Conservation (phyloP, 2,113 vertebrate species). For the Eleginops maclovinus region DNA sequence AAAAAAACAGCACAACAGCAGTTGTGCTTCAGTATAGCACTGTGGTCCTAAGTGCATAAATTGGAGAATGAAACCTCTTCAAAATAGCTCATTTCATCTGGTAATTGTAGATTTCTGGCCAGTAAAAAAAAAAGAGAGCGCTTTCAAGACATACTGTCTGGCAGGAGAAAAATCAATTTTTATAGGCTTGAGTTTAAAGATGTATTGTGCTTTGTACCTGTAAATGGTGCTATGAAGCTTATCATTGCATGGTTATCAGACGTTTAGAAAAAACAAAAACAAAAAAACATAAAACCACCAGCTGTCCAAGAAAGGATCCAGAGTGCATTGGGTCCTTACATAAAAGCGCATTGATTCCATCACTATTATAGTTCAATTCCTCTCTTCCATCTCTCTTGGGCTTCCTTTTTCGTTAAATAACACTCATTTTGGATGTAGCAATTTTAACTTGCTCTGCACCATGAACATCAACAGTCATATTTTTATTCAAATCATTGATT, state of each 20-base stretch:
- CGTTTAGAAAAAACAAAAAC: not conserved
- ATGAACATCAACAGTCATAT: not conserved
- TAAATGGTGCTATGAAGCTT: slow-evolving; percentile 40
- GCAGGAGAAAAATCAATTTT: slow-evolving; percentile 51
- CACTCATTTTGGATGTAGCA: slow-evolving; percentile 4
- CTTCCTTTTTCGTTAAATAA: slow-evolving; percentile 9
- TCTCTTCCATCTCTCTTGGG: slow-evolving; percentile 4
- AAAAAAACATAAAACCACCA: slow-evolving; percentile 32
- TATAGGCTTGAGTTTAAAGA: slow-evolving; percentile 43
- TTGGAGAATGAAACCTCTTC: slow-evolving; percentile 17
- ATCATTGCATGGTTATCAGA: slow-evolving; percentile 38
- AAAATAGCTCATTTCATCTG: slow-evolving; percentile 15
- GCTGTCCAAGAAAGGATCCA: slow-evolving; percentile 25
- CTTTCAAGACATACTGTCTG: slow-evolving; percentile 28
- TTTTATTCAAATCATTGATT: slow-evolving; percentile 33
- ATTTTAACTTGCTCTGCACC: slow-evolving; percentile 19
- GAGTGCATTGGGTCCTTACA: slow-evolving; percentile 18
- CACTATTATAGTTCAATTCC: slow-evolving; percentile 19
- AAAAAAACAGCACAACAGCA: not conserved
- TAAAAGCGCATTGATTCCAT: slow-evolving; percentile 33
- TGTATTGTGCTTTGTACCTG: slow-evolving; percentile 49
- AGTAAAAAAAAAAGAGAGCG: slow-evolving; percentile 13
- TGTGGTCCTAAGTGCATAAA: slow-evolving; percentile 1
- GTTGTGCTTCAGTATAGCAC: not conserved
- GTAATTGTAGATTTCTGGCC: slow-evolving; percentile 36